phyloP scores from a whole-genome alignment of 35 echinoderm and acorn worm genomes.

The Amphiura filiformis region DNA sequence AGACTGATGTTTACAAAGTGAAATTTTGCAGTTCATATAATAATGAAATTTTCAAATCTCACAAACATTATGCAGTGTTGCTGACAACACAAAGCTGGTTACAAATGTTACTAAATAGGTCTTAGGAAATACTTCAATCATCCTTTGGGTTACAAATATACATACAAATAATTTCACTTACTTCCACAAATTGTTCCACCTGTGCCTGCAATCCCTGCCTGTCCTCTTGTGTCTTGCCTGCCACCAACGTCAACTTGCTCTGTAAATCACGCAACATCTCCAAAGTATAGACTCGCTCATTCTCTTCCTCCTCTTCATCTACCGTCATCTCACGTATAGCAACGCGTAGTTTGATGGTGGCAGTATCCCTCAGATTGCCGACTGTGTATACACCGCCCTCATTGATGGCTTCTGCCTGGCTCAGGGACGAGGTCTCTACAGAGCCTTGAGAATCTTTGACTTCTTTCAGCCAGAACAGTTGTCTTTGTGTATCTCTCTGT shows the following conservation, averaged over 20 bases:
- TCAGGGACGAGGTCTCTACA: neutral
- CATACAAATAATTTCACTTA: neutral
- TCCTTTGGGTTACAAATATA: no score
- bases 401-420: neutral
- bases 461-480: neutral
- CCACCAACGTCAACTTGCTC: neutral
- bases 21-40: no score
- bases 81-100: no score
- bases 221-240: neutral
- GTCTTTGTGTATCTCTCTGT: neutral
- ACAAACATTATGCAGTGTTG: no score
- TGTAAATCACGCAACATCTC: neutral
- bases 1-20: no score
- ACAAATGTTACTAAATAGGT: no score
- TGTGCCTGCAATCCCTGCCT: neutral
- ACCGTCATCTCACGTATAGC: neutral
- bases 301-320: neutral
- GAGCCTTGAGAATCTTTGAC: conserved; percentile 5
- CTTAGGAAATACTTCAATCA: no score
- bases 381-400: neutral
- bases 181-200: neutral
- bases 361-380: neutral
- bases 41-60: no score
- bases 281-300: neutral
- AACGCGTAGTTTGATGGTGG: neutral